Evolutionary conservation across 2,888 invertebrate species (phyloP).

Genomic region (Papilio demoleus): DNA sequence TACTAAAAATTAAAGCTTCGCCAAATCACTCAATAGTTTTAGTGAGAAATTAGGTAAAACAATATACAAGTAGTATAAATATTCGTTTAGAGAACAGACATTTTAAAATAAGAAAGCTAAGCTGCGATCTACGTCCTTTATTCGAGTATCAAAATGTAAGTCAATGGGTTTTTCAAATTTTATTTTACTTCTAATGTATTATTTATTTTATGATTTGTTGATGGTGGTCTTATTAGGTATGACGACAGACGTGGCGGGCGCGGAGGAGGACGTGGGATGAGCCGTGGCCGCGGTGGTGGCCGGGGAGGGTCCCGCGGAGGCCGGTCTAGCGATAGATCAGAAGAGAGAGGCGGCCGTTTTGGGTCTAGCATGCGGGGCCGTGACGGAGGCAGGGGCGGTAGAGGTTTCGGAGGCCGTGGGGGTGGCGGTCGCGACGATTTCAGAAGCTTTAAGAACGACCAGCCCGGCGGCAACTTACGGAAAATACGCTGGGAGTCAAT

Average conservation of each 20-base stretch:
- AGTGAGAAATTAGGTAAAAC: constrained; percentile 21
- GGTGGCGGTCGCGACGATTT: constrained; percentile 71
- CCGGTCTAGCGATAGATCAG: constrained; percentile 73
- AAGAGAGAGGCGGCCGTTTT: constrained; percentile 69
- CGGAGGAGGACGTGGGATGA: constrained; percentile 65
- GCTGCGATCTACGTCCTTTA: not conserved
- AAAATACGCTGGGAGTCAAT: constrained; percentile 95
- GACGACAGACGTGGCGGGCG: constrained; percentile 80
- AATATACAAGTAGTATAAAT: constrained; percentile 12
- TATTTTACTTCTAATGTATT: not conserved
- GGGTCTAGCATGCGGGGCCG: constrained; percentile 61
- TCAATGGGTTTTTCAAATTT: constrained; percentile 6
- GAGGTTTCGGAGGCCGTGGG: constrained; percentile 64
- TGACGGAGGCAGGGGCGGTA: constrained; percentile 63
- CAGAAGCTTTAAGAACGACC: constrained; percentile 83
- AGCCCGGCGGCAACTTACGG: constrained; percentile 90
- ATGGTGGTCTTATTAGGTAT: constrained; percentile 66
- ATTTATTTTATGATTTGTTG: not conserved
- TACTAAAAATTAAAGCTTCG: constrained; percentile 41
- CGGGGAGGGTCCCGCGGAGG: constrained; percentile 54
- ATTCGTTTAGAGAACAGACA: constrained; percentile 16
- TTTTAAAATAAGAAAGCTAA: not conserved
- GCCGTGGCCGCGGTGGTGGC: constrained; percentile 51
- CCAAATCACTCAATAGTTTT: constrained; percentile 25
- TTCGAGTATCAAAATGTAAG: constrained; percentile 34